These are phyloP conservation scores for Scaptomyza cyrtandrae DNA, from an alignment of 2,888 invertebrate genomes.

Conservation along the genomic window DNA sequence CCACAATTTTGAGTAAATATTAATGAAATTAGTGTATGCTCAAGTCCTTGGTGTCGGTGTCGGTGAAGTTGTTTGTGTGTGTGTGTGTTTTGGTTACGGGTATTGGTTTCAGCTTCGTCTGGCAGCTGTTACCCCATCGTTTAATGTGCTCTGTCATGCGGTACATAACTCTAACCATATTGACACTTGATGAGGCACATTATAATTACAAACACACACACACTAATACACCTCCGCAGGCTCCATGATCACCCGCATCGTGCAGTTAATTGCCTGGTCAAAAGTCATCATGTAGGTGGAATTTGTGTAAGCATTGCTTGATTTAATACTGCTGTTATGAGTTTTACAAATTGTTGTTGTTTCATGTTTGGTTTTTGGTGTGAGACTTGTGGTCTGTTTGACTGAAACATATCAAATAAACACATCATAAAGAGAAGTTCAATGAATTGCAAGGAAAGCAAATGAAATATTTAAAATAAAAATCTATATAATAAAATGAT, in stretches of 20 bases:
- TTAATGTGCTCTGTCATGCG: conserved; percentile 51
- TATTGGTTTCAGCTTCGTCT: conserved; percentile 41
- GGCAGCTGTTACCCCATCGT: conserved; percentile 31
- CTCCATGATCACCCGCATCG: neutral
- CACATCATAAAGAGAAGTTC: neutral
- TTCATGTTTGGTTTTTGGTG: neutral
- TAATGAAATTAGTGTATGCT: conserved; percentile 28
- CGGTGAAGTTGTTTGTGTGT: conserved; percentile 23
- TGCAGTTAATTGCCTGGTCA: conserved; percentile 33
- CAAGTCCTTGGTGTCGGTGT: conserved; percentile 3
- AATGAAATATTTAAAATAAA: neutral
- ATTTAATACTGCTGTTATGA: conserved; percentile 17
- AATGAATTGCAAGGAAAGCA: neutral
- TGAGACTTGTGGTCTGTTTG: conserved; percentile 3
- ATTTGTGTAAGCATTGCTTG: conserved; percentile 13
- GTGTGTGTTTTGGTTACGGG: conserved; percentile 12
- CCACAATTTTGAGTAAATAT: conserved; percentile 14
- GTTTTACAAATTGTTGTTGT: conserved; percentile 15
- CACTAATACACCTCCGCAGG: conserved; percentile 6
- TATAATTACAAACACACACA: conserved; percentile 36
- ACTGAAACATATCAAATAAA: too few relatives aligned
- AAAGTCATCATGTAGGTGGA: conserved; percentile 15
- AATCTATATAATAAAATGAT: too few relatives aligned
- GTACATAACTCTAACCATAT: conserved; percentile 42
- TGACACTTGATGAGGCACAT: conserved; percentile 63